phyloP scores from a whole-genome alignment of 2,113 vertebrate genomes.

The Saiga tatarica region DNA sequence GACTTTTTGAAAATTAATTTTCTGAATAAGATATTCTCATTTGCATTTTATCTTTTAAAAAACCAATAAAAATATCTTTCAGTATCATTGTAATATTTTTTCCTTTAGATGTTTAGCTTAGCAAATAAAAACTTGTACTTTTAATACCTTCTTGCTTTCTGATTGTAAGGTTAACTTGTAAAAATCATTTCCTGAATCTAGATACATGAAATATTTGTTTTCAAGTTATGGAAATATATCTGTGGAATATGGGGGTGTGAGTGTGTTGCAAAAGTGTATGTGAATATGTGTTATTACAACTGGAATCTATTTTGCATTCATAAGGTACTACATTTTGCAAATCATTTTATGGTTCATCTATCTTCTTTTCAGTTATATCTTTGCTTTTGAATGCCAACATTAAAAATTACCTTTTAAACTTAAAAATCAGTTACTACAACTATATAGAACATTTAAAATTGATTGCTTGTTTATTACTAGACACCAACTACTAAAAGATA shows the following conservation, averaged over 20 bases:
- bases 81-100: constrained; percentile 65
- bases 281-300: constrained; percentile 60
- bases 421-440: constrained; percentile 76
- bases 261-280: not conserved
- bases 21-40: constrained; percentile 65
- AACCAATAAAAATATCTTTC: constrained; percentile 66
- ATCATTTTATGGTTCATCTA: constrained; percentile 61
- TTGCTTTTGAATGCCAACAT: constrained; percentile 77
- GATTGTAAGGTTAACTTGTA: constrained; percentile 56
- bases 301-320: constrained; percentile 75
- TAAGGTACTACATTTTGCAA: constrained; percentile 56
- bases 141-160: constrained; percentile 64
- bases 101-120: constrained; percentile 60
- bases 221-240: constrained; percentile 46
- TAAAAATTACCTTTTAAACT: constrained; percentile 75
- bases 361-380: constrained; percentile 70
- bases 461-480: constrained; percentile 68
- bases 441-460: constrained; percentile 71
- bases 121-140: constrained; percentile 62
- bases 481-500: constrained; percentile 65
- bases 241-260: not conserved
- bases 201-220: constrained; percentile 52
- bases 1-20: constrained; percentile 67
- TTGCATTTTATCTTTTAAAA: constrained; percentile 70
- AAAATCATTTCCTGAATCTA: constrained; percentile 40